Conservation (phyloP, 2,888 invertebrate genomes). For the Drosophila mimetica region DNA sequence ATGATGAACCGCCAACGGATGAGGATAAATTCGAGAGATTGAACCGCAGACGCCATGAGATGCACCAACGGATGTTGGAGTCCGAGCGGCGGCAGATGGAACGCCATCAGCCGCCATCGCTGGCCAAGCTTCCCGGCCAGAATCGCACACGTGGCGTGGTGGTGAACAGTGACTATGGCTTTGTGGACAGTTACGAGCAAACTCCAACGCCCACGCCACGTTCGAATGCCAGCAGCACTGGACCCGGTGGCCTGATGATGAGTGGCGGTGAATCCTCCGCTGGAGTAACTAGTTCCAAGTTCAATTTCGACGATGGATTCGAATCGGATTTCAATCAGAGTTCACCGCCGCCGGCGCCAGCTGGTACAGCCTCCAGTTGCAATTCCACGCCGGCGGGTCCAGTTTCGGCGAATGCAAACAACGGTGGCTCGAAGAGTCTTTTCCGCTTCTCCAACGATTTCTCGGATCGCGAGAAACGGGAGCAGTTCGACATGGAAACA, state of each 20-base stretch:
- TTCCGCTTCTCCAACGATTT: slow-evolving; percentile 88
- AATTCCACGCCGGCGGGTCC: slow-evolving; percentile 79
- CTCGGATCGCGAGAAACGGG: slow-evolving; percentile 84
- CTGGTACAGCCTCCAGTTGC: slow-evolving; percentile 81
- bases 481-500: slow-evolving; percentile 65
- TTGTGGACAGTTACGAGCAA: slow-evolving; percentile 82
- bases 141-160: slow-evolving; percentile 48
- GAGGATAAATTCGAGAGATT: slow-evolving; percentile 84
- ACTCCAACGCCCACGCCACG: slow-evolving; percentile 80
- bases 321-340: slow-evolving; percentile 84
- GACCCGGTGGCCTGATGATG: slow-evolving; percentile 52
- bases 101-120: slow-evolving; percentile 59
- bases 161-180: slow-evolving; percentile 74
- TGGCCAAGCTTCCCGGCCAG: slow-evolving; percentile 64
- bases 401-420: slow-evolving; percentile 55
- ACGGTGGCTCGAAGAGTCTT: slow-evolving; percentile 77
- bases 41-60: slow-evolving; percentile 83
- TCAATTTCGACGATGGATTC: slow-evolving; percentile 84
- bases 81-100: slow-evolving; percentile 79
- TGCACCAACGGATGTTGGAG: slow-evolving; percentile 84
- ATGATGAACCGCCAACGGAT: slow-evolving; percentile 81
- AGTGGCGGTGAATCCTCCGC: slow-evolving; percentile 73
- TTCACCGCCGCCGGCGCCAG: slow-evolving; percentile 79
- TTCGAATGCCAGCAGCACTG: slow-evolving; percentile 78
- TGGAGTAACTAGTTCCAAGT: slow-evolving; percentile 70